Evolutionary conservation across 2,113 vertebrate species (phyloP), one percentile per base, ranked within the genome.

Genomic region (Leuciscus idus): DNA sequence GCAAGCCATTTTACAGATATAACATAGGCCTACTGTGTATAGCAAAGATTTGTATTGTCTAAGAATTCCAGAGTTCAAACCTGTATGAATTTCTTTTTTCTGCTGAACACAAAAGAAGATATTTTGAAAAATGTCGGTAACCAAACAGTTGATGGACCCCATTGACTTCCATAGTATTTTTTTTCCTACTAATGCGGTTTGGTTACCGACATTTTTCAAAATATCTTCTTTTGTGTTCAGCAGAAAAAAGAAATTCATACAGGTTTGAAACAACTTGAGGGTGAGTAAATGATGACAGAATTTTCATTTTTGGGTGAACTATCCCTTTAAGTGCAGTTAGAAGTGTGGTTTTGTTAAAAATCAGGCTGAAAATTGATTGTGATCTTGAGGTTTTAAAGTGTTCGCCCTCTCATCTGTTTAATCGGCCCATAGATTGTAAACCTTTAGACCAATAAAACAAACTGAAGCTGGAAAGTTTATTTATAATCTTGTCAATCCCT

Each of bases 381-480:
- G 26, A 76, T 76, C 26, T 52, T 75, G 73, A 33, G 33, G 46
- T 57, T 78, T 23, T 61, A 85, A 92, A 92, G 90, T 91, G 91
- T 91, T 90, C 86, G 72, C 64, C 2, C 33, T 85, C 85, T 90
- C 89, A 90, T 91, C 91, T 89, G 86, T 80, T 88, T 89, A 89
- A 92, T 91, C 89, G 91, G 86, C 87, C 89, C 89, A 90, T 66
- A 86, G 91, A 89, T 91, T 88, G 84, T 93, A 90, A 93, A 91
- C 85, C 64, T 87, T 85, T 84, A 90, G 4, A 79, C 76, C 84
- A 86, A 87, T 90, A 89, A 85, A 15, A 84, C 86, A 62, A 88
- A 26, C 75, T 74, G 57, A 70, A 75, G 48, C 85, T 74, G 87
- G 85, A 79, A 81, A 66, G 83, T 85, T 89, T 91, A 91, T 92